These are phyloP conservation scores for Caenorhabditis remanei DNA, from an alignment of 1,140 invertebrate species.

Conservation along the genomic window DNA sequence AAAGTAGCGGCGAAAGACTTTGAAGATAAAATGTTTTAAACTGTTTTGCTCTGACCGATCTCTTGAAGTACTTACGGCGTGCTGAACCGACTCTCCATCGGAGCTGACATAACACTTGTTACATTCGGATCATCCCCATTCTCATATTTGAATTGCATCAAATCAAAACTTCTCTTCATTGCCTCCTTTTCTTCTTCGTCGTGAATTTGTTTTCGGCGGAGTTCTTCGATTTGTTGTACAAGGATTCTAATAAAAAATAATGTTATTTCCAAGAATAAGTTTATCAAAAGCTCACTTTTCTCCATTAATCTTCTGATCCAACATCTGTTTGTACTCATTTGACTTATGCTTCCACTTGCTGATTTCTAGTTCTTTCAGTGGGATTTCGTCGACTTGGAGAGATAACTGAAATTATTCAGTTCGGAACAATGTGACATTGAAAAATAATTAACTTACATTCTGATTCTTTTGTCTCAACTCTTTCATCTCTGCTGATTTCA, in stretches of 20 bases:
- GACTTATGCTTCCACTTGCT: conserved; percentile 66
- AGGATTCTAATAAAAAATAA: conserved; percentile 54
- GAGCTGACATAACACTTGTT: conserved; percentile 7
- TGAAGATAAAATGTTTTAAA: no score
- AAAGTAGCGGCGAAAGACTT: no score
- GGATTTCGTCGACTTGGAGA: conserved; percentile 67
- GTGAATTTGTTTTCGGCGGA: conserved; percentile 39
- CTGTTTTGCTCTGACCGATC: no score
- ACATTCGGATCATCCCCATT: conserved; percentile 57
- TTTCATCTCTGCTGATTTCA: conserved; percentile 67
- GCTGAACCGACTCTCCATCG: conserved; percentile 23
- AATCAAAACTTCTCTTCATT: conserved; percentile 60
- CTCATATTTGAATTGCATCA: conserved; percentile 60
- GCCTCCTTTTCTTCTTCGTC: conserved; percentile 58
- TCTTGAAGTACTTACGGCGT: conserved; percentile 29
- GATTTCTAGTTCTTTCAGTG: conserved; percentile 66
- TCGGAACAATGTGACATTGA: not conserved
- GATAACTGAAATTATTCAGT: conserved; percentile 24
- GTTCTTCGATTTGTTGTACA: conserved; percentile 64
- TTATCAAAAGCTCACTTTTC: conserved; percentile 43
- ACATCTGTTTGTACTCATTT: conserved; percentile 56
- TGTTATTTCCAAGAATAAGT: not conserved
- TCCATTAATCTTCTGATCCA: conserved; percentile 62
- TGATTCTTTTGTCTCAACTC: conserved; percentile 68
- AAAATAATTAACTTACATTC: not conserved